Conservation (phyloP, 1,140 invertebrate species). For the Varroa destructor region DNA sequence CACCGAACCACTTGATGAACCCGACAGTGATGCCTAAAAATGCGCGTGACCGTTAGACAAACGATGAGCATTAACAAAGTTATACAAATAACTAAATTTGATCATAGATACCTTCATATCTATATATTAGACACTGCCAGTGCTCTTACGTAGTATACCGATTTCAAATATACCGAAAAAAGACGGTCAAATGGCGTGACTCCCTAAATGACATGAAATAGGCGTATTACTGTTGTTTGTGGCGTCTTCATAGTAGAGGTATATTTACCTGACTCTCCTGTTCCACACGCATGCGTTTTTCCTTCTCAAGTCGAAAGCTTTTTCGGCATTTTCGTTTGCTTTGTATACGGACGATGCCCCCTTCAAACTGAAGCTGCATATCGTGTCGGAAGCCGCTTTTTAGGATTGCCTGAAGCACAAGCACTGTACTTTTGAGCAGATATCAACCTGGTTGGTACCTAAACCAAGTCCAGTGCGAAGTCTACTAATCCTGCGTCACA, state of each 20-base stretch:
- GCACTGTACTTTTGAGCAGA: too few species aligned
- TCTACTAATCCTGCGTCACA: too few species aligned
- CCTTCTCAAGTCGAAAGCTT: slow-evolving; percentile 10
- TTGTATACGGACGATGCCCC: slow-evolving; percentile 2
- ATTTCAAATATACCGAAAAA: not conserved
- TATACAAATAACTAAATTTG: too few species aligned
- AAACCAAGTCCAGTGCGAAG: too few species aligned
- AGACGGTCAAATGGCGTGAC: not conserved
- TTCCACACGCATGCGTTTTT: slow-evolving; percentile 6
- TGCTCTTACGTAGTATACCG: not conserved
- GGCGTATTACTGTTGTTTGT: too few species aligned
- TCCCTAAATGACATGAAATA: too few species aligned
- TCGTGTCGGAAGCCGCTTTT: slow-evolving; percentile 22
- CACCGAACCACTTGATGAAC: slow-evolving; percentile 13
- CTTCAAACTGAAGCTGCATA: slow-evolving; percentile 27
- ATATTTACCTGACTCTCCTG: not conserved
- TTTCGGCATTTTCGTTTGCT: slow-evolving; percentile 18
- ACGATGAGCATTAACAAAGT: not conserved
- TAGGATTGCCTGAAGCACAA: slow-evolving; percentile 2
- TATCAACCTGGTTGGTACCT: too few species aligned
- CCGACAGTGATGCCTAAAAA: slow-evolving; percentile 7
- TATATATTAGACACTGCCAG: not conserved
- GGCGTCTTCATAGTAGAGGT: too few species aligned
- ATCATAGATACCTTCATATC: not conserved
- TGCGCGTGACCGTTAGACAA: not conserved